Conservation (phyloP, 2,113 vertebrate genomes). For the Toxotes chatareus region DNA sequence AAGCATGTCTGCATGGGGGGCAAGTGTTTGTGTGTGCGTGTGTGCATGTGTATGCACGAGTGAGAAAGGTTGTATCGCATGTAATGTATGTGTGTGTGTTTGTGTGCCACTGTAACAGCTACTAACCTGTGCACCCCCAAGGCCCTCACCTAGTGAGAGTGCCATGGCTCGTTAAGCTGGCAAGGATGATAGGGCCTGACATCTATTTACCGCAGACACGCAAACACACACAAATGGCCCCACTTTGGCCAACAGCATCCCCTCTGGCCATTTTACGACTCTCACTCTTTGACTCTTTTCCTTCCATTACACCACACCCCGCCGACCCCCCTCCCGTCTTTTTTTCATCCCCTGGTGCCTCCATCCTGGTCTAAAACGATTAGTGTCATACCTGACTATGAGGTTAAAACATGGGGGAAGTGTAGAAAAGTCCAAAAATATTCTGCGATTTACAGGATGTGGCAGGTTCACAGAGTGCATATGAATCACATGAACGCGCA, state of each 20-base stretch:
- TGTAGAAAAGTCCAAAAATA: background rate
- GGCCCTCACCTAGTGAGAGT: conserved; percentile 70
- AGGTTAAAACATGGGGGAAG: conserved; percentile 51
- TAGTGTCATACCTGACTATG: conserved; percentile 72
- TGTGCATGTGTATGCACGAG: background rate
- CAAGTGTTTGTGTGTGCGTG: background rate
- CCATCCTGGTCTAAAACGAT: conserved; percentile 68
- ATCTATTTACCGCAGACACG: conserved; percentile 70
- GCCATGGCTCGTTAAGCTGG: conserved; percentile 72
- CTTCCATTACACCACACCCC: conserved; percentile 57
- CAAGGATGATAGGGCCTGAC: conserved; percentile 73
- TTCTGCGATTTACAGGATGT: background rate
- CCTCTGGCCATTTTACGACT: conserved; percentile 63
- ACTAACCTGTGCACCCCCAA: conserved; percentile 61
- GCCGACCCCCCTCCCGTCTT: conserved; percentile 8
- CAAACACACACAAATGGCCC: conserved; percentile 72
- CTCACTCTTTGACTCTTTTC: conserved; percentile 63
- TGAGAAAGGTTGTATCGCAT: background rate
- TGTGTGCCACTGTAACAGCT: conserved; percentile 40
- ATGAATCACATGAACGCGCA: background rate
- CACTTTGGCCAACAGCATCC: conserved; percentile 72
- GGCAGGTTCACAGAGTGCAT: background rate
- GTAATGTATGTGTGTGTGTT: background rate
- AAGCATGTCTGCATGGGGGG: conserved; percentile 29
- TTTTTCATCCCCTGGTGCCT: conserved; percentile 58